Conservation (phyloP, 2,797 vertebrate genomes). For the Alosa sapidissima region DNA sequence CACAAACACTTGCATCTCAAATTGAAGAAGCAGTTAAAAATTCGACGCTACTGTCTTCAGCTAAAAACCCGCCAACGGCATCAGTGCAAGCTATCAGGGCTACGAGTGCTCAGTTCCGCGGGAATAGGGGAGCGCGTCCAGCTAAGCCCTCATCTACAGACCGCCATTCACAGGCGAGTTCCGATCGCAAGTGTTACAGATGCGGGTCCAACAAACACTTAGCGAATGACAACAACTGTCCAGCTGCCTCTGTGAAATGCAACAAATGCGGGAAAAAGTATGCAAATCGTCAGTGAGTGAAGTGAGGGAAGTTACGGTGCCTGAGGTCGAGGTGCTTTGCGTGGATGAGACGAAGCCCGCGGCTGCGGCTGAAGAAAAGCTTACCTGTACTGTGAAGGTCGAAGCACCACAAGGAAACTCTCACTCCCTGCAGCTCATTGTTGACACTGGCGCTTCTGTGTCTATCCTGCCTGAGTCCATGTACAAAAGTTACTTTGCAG, state of each 20-base stretch:
- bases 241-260: slow-evolving; percentile 32
- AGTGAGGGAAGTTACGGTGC: slow-evolving; percentile 14
- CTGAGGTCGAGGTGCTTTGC: slow-evolving; percentile 26
- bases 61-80: background rate
- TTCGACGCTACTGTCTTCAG: background rate
- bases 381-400: slow-evolving; percentile 18
- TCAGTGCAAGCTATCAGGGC: no score
- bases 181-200: no score
- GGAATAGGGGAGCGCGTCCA: no score
- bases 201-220: no score
- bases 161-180: no score
- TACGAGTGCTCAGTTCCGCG: no score
- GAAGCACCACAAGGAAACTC: slow-evolving; percentile 30
- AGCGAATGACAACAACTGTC: background rate
- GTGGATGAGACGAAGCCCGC: slow-evolving; percentile 4
- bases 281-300: slow-evolving; percentile 8
- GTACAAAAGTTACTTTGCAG: slow-evolving; percentile 22
- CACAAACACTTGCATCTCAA: slow-evolving; percentile 6
- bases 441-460: slow-evolving; percentile 22
- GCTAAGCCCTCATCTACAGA: no score
- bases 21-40: slow-evolving; percentile 27
- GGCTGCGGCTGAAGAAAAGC: slow-evolving; percentile 10
- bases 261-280: slow-evolving; percentile 13
- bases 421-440: slow-evolving; percentile 19
- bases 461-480: slow-evolving; percentile 17